Evolutionary conservation across 2,113 vertebrate genomes (phyloP), one percentile per base, ranked within the genome.

Genomic region (Mormoops blainvillei): DNA sequence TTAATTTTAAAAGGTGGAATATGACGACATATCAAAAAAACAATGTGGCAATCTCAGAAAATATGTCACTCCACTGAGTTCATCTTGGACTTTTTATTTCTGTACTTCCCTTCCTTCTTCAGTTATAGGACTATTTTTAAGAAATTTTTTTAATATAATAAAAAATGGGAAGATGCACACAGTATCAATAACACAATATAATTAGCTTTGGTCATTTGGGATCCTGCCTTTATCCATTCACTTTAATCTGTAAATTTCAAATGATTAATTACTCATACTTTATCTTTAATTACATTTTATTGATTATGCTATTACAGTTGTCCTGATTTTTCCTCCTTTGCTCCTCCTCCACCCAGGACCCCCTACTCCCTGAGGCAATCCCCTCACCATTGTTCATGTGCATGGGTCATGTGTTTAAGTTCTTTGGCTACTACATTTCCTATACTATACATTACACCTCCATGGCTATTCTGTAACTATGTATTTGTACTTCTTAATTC

Each of bases 221-320:
- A n/a, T 90, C 50, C 89, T 56, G 50, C 31, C 33, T 81, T 78
- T 20, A 95, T 48, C 58, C 43, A 89, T 5, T 96, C 41, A 68
- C 36, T 67, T 87, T 80, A 80, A 43, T 20, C 63, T 88, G 86
- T 36, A n/a, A n/a, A 87, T 87, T 94, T 94, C 38, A 87, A 94
- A 89, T 78, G 76, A 94, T 85, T 93, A 94, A 89, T 56, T 76
- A 74, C 84, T 95, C 80, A 92, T 78, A 91, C 93, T 97, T 97
- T 92, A 93, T 65, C 33, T 65, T 65, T 65, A 61, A 61, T 61
- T 63, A 63, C 31, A 63, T 63, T 63, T 63, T 63, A 63, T 31
- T 28, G 58, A 61, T 61, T 63, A 31, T 63, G 28, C 28, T 63
- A 63, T 63, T 63, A 63, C 5, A 15, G 61, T 63, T 63, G 26